Percentiles rank a stretch among this genome's conserved stretches.
Evolutionary conservation across 2,113 vertebrate species (phyloP).

Genomic region (Tretioscincus oriximinensis): DNA sequence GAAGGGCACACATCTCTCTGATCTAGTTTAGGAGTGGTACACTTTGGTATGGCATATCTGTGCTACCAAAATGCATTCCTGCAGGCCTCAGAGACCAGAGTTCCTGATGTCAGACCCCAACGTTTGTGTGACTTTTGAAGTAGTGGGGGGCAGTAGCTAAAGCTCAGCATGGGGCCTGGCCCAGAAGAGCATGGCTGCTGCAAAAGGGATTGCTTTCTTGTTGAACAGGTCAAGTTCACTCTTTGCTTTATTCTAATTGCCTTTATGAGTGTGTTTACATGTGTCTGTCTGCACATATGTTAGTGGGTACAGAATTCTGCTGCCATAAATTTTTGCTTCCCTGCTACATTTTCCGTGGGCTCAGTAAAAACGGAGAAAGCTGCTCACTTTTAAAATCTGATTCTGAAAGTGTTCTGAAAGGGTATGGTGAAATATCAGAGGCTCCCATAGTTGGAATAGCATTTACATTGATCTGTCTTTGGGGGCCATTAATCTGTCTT

Average conservation of each 20-base stretch:
- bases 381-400: not conserved
- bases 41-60: too few species aligned
- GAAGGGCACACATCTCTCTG: too few species aligned
- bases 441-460: not conserved
- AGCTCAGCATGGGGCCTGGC: too few species aligned
- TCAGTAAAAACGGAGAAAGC: not conserved
- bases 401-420: not conserved
- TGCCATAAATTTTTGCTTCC: not conserved
- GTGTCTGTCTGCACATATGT: not conserved
- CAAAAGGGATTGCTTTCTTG: not conserved
- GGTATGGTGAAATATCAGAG: not conserved
- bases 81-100: too few species aligned
- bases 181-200: not conserved
- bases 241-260: not conserved
- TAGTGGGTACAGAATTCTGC: not conserved
- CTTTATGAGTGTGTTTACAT: not conserved
- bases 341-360: not conserved
- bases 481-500: not conserved
- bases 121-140: too few species aligned
- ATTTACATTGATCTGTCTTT: not conserved
- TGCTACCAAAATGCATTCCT: too few species aligned
- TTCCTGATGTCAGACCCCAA: too few species aligned
- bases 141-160: too few species aligned
- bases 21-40: too few species aligned
- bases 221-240: too few species aligned